These are phyloP conservation scores for Eublepharis macularius DNA, from an alignment of 2,113 vertebrate genomes.

Conservation along the genomic window DNA sequence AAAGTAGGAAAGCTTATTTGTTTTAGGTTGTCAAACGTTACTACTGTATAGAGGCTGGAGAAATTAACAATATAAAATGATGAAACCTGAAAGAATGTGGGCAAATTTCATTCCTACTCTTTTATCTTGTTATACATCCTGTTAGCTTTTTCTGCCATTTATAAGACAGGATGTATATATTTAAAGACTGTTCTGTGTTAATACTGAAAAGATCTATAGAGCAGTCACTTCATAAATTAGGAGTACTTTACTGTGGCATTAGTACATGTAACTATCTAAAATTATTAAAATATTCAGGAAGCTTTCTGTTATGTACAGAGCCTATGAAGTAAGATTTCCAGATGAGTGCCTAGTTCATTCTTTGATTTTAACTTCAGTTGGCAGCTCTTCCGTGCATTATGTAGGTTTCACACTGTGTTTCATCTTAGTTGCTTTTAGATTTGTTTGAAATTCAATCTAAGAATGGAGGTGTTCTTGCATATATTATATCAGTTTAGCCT, in stretches of 20 bases:
- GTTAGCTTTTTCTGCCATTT: background rate
- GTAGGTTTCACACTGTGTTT: background rate
- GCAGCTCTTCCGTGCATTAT: background rate
- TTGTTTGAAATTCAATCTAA: background rate
- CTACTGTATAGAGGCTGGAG: background rate
- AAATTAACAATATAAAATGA: background rate
- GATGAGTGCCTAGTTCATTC: background rate
- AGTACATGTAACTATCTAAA: background rate
- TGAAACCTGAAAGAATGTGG: background rate
- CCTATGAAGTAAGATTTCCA: background rate
- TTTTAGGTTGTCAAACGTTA: background rate
- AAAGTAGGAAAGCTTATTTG: background rate
- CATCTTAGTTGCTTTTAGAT: constrained; percentile 16
- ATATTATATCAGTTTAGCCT: background rate
- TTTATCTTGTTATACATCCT: background rate
- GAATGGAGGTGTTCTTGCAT: background rate
- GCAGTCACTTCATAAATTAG: background rate
- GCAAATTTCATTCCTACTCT: background rate
- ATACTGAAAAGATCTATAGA: background rate
- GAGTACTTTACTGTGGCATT: background rate
- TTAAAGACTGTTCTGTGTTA: background rate
- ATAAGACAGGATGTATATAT: background rate
- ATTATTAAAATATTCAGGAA: background rate
- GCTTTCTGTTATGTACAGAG: background rate
- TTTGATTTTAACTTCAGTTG: constrained; percentile 3